Percentiles rank a stretch among this genome's conserved stretches.
These are phyloP conservation scores for Drosophila funebris DNA, from an alignment of 1,140 invertebrate species.

Conservation along the genomic window DNA sequence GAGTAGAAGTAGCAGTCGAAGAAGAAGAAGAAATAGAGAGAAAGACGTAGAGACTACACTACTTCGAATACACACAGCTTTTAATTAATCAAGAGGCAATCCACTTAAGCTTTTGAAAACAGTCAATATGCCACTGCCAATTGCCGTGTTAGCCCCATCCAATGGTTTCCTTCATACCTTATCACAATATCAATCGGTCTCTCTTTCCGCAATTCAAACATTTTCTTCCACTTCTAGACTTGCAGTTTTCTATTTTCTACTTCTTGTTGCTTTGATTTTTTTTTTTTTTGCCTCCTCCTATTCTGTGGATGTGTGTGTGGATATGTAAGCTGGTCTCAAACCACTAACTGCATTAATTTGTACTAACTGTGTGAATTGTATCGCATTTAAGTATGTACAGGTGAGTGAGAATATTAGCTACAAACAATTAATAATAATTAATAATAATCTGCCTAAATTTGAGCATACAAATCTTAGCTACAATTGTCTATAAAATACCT, in stretches of 20 bases:
- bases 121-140: slow-evolving; percentile 68
- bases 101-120: slow-evolving; percentile 67
- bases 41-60: not conserved
- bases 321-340: too few relatives aligned
- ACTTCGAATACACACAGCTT: slow-evolving; percentile 46
- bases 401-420: too few relatives aligned
- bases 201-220: not conserved
- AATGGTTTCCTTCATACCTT: not conserved
- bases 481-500: too few relatives aligned
- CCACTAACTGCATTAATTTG: too few relatives aligned
- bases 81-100: slow-evolving; percentile 78
- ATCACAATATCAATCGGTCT: not conserved
- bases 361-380: too few relatives aligned
- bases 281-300: not conserved
- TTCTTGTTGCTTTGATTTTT: slow-evolving; percentile 16
- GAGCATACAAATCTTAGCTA: too few relatives aligned
- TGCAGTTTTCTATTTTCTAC: slow-evolving; percentile 10
- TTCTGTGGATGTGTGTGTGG: not conserved
- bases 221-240: not conserved
- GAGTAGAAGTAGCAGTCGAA: not conserved
- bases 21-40: slow-evolving; percentile 15
- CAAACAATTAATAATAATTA: too few relatives aligned
- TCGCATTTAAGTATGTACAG: too few relatives aligned
- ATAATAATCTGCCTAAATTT: too few relatives aligned
- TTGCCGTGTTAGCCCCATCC: slow-evolving; percentile 31